Conservation (phyloP, 2,888 invertebrate species). For the Alviniconcha strummeri region DNA sequence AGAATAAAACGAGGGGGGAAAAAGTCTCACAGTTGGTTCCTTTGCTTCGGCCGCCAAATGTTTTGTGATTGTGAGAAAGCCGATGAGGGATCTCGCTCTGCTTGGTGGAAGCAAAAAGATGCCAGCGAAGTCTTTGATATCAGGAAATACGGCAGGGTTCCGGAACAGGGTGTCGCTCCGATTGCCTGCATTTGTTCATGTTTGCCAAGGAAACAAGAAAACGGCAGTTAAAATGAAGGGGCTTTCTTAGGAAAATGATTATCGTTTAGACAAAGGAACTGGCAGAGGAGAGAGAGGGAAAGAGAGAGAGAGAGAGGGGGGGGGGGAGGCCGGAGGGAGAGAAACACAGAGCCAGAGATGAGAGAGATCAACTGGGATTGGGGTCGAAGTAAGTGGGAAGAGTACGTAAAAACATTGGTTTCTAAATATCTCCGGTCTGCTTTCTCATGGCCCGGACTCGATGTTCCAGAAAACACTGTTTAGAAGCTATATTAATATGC, state of each 20-base stretch:
- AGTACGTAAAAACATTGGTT: background rate
- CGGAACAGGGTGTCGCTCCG: background rate
- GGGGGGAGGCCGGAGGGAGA: background rate
- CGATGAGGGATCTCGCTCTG: background rate
- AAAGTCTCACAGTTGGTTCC: too few species aligned
- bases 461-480: too few species aligned
- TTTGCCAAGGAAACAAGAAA: constrained; percentile 2
- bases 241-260: background rate
- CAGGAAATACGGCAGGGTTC: constrained; percentile 3
- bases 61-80: background rate
- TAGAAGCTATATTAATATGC: too few species aligned
- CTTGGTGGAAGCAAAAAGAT: background rate
- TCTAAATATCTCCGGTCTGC: too few species aligned
- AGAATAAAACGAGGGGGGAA: too few species aligned
- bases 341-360: background rate
- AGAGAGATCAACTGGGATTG: background rate
- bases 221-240: constrained; percentile 9
- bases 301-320: background rate
- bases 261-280: background rate
- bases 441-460: too few species aligned
- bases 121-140: constrained; percentile 12
- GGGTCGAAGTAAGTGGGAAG: background rate
- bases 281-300: background rate
- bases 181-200: constrained; percentile 2
- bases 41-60: background rate